phyloP scores from a whole-genome alignment of 2,888 invertebrate species.

The Rhogogaster chlorosoma region DNA sequence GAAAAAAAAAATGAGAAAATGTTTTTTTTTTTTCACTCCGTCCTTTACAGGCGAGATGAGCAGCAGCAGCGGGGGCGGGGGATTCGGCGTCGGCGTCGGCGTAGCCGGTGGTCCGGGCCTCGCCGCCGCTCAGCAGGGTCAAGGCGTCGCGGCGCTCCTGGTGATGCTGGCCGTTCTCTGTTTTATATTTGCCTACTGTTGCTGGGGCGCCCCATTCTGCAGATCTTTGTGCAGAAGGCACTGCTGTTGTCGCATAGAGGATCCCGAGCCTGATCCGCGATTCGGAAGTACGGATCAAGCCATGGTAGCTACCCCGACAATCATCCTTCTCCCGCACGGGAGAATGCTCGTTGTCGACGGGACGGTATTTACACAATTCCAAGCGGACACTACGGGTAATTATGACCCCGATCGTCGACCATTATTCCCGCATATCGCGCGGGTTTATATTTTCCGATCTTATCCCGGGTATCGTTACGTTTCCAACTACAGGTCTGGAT shows the following conservation, averaged over 20 bases:
- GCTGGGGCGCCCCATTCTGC: conserved; percentile 81
- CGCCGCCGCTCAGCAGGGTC: conserved; percentile 74
- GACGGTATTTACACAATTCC: conserved; percentile 79
- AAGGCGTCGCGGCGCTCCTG: conserved; percentile 79
- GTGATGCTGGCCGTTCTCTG: conserved; percentile 81
- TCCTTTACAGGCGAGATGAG: conserved; percentile 39
- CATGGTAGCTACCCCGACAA: conserved; percentile 79
- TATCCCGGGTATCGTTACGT: neutral
- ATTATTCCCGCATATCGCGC: neutral
- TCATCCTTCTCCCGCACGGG: conserved; percentile 80
- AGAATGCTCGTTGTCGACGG: conserved; percentile 81
- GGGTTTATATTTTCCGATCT: neutral
- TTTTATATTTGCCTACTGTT: conserved; percentile 81
- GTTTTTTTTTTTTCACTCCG: neutral
- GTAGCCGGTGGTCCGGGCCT: conserved; percentile 70
- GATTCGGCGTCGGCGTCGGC: conserved; percentile 68
- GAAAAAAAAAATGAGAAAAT: neutral
- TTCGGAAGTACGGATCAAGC: conserved; percentile 71
- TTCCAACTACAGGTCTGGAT: conserved; percentile 76
- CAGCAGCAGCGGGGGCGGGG: conserved; percentile 45
- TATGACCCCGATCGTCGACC: neutral
- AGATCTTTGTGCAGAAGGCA: conserved; percentile 78
- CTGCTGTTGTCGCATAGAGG: conserved; percentile 78
- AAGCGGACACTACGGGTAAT: conserved; percentile 73
- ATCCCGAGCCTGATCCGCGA: conserved; percentile 73